Percentiles rank a stretch among this genome's conserved stretches.
These are phyloP conservation scores for Drosophila mercatorum DNA, from an alignment of 2,888 invertebrate genomes.

Conservation along the genomic window DNA sequence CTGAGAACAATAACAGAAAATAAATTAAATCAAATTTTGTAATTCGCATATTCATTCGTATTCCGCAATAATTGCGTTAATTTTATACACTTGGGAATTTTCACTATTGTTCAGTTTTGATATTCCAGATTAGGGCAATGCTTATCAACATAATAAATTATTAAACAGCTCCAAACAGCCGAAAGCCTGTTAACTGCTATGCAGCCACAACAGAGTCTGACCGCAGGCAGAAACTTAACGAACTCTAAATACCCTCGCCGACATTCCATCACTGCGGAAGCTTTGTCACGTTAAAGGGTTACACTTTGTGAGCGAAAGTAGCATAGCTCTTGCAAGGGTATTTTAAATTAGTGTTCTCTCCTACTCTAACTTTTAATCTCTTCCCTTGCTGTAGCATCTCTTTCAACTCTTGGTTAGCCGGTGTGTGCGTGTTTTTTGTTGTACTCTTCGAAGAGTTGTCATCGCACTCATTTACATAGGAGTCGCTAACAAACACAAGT, in stretches of 20 bases:
- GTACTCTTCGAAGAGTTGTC: constrained; percentile 17
- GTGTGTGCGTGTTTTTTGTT: constrained; percentile 12
- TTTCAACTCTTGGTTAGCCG: constrained; percentile 20
- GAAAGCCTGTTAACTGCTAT: constrained; percentile 23
- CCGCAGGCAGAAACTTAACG: background rate
- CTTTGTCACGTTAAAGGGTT: background rate
- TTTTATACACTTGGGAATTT: constrained; percentile 26
- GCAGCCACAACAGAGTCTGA: constrained; percentile 23
- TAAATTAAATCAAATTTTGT: constrained; percentile 10
- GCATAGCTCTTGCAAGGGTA: background rate
- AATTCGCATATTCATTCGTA: constrained; percentile 28
- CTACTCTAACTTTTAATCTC: background rate
- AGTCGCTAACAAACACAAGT: constrained; percentile 19
- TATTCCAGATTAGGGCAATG: constrained; percentile 23
- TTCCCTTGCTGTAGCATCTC: background rate
- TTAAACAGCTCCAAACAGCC: constrained; percentile 13
- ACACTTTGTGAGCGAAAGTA: background rate
- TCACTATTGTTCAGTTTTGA: constrained; percentile 33
- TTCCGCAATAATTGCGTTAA: constrained; percentile 19
- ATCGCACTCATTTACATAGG: constrained; percentile 29
- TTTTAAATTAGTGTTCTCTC: background rate
- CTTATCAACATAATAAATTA: constrained; percentile 41
- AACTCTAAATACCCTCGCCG: constrained; percentile 2
- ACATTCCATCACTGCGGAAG: background rate
- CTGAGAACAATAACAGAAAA: constrained; percentile 17